A percentile compares a stretch with the other conserved stretches of the same genome.
These are phyloP conservation scores for Siderastrea siderea DNA, from an alignment of 92 coral and sea anemone genomes.

Conservation along the genomic window DNA sequence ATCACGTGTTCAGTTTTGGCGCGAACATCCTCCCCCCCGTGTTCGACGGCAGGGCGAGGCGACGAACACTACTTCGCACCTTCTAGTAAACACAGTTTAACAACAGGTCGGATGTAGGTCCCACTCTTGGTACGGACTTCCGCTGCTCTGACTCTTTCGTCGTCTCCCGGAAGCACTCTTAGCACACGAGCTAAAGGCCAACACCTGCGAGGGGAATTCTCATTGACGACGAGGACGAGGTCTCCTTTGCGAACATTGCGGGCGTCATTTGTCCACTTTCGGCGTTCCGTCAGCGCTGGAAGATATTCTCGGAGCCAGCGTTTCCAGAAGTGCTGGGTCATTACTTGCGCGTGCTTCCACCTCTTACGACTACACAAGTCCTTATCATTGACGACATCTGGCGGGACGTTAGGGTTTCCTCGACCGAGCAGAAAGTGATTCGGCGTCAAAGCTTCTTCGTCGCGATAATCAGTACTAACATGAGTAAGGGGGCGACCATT, in stretches of 20 bases:
- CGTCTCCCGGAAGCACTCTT: too few relatives aligned
- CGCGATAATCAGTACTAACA: constrained; percentile 63
- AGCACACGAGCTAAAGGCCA: too few relatives aligned
- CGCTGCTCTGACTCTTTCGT: too few relatives aligned
- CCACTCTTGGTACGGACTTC: too few relatives aligned
- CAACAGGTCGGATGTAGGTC: too few relatives aligned
- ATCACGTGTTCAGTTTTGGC: constrained; percentile 12
- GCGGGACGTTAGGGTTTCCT: constrained; percentile 58
- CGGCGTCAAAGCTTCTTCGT: constrained; percentile 73
- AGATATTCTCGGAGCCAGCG: constrained; percentile 72
- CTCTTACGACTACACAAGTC: constrained; percentile 58
- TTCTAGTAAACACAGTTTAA: neutral
- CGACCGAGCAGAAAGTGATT: constrained; percentile 79
- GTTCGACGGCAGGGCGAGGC: constrained; percentile 12
- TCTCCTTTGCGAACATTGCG: neutral
- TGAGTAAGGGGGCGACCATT: constrained; percentile 72
- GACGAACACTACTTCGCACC: constrained; percentile 9
- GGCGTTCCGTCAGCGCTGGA: constrained; percentile 41
- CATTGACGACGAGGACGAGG: neutral
- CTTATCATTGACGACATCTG: constrained; percentile 28
- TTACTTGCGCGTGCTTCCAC: constrained; percentile 78
- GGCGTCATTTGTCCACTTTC: constrained; percentile 41
- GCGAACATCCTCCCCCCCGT: constrained; percentile 38
- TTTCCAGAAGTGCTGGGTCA: constrained; percentile 77
- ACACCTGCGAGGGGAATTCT: too few relatives aligned